Conservation (phyloP, 1,140 invertebrate species). For the Papilio machaon region DNA sequence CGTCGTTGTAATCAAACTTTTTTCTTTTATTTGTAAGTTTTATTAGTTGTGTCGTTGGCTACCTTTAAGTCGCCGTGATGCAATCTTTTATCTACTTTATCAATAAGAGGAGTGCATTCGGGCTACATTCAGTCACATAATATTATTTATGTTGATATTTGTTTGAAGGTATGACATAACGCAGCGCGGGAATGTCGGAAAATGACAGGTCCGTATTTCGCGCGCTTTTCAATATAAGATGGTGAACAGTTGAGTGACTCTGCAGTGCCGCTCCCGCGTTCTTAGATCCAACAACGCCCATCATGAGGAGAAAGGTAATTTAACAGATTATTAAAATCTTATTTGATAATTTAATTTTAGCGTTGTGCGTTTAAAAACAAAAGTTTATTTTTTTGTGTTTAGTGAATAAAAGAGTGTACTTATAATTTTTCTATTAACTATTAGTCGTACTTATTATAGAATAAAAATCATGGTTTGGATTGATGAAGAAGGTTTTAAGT, state of each 20-base stretch:
- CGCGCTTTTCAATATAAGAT: constrained; percentile 66
- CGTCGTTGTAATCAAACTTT: constrained; percentile 9
- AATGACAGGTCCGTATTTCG: constrained; percentile 46
- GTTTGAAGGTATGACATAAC: constrained; percentile 56
- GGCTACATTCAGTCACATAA: constrained; percentile 36
- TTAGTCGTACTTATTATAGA: too few relatives aligned
- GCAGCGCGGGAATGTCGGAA: constrained; percentile 51
- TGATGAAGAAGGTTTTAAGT: too few relatives aligned
- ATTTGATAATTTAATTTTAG: constrained; percentile 25
- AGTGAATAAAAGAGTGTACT: neutral
- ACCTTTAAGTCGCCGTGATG: constrained; percentile 1
- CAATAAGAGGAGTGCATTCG: constrained; percentile 2
- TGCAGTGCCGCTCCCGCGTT: constrained; percentile 67
- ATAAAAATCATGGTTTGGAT: too few relatives aligned
- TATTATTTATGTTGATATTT: constrained; percentile 31
- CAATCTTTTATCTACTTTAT: constrained; percentile 26
- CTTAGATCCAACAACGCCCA: constrained; percentile 55
- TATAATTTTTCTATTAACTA: too few relatives aligned
- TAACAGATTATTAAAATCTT: constrained; percentile 33
- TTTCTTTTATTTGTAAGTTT: neutral
- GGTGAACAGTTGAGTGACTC: constrained; percentile 53
- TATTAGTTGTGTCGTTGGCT: constrained; percentile 13
- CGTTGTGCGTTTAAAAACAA: neutral
- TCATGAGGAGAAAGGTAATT: constrained; percentile 74
- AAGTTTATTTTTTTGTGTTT: constrained; percentile 31